Evolutionary conservation across 1,140 invertebrate species (phyloP), one percentile per base, ranked within the genome.

Genomic region (Pissodes strobi): DNA sequence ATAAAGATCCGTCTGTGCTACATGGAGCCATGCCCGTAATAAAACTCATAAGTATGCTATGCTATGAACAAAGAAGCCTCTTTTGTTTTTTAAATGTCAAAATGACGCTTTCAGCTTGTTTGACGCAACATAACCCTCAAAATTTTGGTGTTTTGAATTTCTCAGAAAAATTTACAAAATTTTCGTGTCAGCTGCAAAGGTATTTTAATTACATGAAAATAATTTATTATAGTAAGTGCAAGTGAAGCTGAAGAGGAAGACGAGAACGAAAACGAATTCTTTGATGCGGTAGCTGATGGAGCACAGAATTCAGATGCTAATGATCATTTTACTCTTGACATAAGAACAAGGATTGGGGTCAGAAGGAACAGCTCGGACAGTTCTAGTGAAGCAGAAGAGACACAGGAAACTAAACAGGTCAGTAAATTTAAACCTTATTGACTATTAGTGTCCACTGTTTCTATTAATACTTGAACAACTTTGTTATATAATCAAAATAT

Each of bases 211-310:
- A n/a, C n/a, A n/a, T n/a, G n/a, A n/a, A n/a, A n/a, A n/a, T n/a
- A n/a, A n/a, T n/a, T n/a, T n/a, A n/a, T n/a, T 58, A 68, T 72
- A 46, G 77, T 78, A 12, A 81, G 71, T 79, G 77, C 78, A 80
- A 79, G 87, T 85, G 73, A 90, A 81, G 75, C 84, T 80, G 38
- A 89, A 56, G 91, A 92, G 76, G 93, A 96, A 75, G 95, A 97
- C 53, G 94, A 97, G 64, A 88, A 87, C 78, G 92, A 97, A 64
- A 88, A 87, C 78, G 92, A 94, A 71, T 98, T 96, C 81, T 95
- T 92, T 76, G 95, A 97, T 82, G 94, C 94, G 1, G 83, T 90
- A 79, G 90, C 90, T 72, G 86, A 88, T 41, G 86, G 82, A 27
- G 79, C 78, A 58, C 76, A 79, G 52, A 72, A 51, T 51, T 64